A percentile compares a stretch with the other conserved stretches of the same genome.
phyloP scores from a whole-genome alignment of 1,140 invertebrate species.

The Acyrthosiphon pisum region DNA sequence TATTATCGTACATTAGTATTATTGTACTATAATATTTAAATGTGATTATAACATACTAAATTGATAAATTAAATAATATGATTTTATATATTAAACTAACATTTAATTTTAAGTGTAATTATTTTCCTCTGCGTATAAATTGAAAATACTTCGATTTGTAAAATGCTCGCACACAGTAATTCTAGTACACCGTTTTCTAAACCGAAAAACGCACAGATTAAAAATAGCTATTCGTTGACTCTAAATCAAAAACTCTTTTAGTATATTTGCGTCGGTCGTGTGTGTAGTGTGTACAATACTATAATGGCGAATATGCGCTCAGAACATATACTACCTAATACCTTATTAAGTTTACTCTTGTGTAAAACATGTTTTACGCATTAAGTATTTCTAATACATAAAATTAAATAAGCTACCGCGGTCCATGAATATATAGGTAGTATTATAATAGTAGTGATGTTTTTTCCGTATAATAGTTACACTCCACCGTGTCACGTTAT shows the following conservation, averaged over 20 bases:
- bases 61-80: background rate
- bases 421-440: background rate
- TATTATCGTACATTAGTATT: no score
- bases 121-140: background rate
- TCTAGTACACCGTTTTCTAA: background rate
- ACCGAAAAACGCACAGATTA: background rate
- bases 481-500: background rate
- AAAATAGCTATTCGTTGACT: conserved; percentile 6
- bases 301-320: background rate
- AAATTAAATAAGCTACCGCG: background rate
- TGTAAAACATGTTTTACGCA: background rate
- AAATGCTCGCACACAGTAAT: background rate
- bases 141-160: background rate
- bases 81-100: background rate
- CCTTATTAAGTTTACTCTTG: background rate
- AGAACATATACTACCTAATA: background rate
- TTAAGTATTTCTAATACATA: background rate
- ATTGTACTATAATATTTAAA: background rate
- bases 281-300: background rate
- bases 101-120: background rate
- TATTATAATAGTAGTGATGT: background rate
- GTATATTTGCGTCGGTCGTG: background rate
- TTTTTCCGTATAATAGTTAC: background rate
- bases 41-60: background rate
- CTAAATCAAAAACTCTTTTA: background rate